Percentiles rank a stretch among this genome's conserved stretches.
Evolutionary conservation across 2,797 vertebrate species (phyloP).

Genomic region (Chaetodon trifasciatus): DNA sequence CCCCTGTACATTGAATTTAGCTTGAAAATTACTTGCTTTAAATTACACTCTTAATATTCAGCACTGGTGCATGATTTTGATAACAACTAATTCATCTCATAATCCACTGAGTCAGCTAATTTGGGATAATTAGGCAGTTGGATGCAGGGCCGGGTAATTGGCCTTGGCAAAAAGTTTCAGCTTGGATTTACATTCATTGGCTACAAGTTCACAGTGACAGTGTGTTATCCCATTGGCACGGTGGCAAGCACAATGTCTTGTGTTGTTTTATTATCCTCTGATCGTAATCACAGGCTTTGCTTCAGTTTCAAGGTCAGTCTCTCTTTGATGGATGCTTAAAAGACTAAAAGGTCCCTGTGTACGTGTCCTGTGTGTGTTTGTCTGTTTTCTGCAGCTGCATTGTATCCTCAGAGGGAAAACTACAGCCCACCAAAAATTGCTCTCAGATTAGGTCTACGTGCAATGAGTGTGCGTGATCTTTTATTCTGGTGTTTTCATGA

Average conservation of each 20-base stretch:
- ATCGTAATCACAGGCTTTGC: constrained; percentile 36
- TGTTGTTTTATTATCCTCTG: constrained; percentile 56
- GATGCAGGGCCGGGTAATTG: constrained; percentile 63
- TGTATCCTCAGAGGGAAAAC: neutral
- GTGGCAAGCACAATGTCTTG: constrained; percentile 7
- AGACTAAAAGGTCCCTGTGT: constrained; percentile 29
- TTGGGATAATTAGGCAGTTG: constrained; percentile 65
- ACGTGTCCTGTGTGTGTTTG: neutral
- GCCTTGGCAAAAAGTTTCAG: constrained; percentile 61
- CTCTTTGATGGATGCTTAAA: constrained; percentile 37
- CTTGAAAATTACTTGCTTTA: constrained; percentile 46
- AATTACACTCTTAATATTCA: constrained; percentile 61
- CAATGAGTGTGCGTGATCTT: neutral
- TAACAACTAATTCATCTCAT: constrained; percentile 69
- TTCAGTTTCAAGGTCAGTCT: constrained; percentile 40
- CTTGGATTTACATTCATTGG: constrained; percentile 52
- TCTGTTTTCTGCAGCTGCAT: neutral
- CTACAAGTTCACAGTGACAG: constrained; percentile 50
- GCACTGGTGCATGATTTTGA: constrained; percentile 60
- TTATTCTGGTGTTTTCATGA: neutral
- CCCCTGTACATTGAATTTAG: constrained; percentile 39
- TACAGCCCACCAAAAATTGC: neutral
- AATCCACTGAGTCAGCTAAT: constrained; percentile 73
- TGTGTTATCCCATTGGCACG: constrained; percentile 26
- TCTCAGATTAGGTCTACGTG: neutral